A percentile compares a stretch with the other conserved stretches of the same genome.
phyloP scores from a whole-genome alignment of 64 coral and sea anemone genomes.

The Dendrophyllia cribrosa region DNA sequence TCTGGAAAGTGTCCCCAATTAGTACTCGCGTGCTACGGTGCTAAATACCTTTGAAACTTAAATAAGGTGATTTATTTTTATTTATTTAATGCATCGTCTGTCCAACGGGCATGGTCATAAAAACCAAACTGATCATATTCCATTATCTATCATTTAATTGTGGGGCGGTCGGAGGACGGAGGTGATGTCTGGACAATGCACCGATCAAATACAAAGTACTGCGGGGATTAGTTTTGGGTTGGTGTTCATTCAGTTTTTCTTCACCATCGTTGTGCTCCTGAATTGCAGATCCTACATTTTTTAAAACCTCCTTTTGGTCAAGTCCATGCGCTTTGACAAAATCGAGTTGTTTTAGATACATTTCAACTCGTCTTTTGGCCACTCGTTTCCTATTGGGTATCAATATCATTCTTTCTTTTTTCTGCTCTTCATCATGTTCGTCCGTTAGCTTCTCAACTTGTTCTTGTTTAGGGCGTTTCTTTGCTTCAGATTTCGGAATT shows the following conservation, averaged over 20 bases:
- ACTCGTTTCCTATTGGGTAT: conserved; percentile 58
- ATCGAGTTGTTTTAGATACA: conserved; percentile 54
- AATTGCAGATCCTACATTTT: neutral
- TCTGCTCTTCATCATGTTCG: neutral
- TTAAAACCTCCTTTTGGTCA: conserved; percentile 28
- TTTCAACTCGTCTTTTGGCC: conserved; percentile 6
- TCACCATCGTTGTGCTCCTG: neutral
- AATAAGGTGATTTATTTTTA: too few species aligned
- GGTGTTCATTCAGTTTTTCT: neutral
- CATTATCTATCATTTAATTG: too few species aligned
- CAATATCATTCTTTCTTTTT: neutral
- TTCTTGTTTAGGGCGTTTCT: conserved; percentile 46
- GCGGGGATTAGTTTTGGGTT: neutral
- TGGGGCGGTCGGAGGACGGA: neutral
- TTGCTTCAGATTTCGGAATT: conserved; percentile 50
- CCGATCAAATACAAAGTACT: conserved; percentile 58
- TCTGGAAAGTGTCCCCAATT: too few species aligned
- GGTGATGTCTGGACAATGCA: conserved; percentile 48
- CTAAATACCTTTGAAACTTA: too few species aligned
- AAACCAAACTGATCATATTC: too few species aligned
- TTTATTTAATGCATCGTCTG: too few species aligned
- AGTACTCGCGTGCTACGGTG: too few species aligned
- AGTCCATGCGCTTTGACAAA: conserved; percentile 45
- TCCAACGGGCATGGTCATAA: too few species aligned
- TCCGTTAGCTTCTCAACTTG: neutral